These are phyloP conservation scores for Aphrocallistes beatrix DNA, from an alignment of 37 sponge, comb jelly and placozoan genomes.

Conservation along the genomic window DNA sequence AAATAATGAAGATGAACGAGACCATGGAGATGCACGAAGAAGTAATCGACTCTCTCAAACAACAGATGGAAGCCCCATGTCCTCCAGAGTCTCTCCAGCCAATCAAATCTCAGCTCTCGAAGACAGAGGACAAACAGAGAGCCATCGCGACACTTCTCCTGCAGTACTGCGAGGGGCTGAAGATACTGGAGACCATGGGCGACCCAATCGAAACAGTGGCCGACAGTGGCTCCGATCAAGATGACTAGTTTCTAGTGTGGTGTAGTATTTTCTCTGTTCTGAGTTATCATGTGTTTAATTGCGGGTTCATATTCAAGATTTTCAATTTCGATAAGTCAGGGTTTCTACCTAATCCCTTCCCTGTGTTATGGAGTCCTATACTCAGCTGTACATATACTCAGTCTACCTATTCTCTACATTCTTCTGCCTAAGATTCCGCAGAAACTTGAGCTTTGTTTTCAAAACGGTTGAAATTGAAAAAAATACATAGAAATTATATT, in stretches of 20 bases:
- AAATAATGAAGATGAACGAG: not conserved
- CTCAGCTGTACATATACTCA: too few species aligned
- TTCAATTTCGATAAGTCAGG: too few species aligned
- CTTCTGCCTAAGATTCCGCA: too few species aligned
- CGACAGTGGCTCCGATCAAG: not conserved
- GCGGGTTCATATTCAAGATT: too few species aligned
- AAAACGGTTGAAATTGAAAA: too few species aligned
- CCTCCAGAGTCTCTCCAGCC: not conserved
- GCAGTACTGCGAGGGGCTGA: not conserved
- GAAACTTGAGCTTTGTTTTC: too few species aligned
- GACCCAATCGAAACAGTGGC: too few species aligned
- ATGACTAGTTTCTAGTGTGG: not conserved
- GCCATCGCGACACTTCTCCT: not conserved
- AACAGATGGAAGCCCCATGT: not conserved
- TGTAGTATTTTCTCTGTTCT: not conserved
- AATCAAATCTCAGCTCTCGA: not conserved
- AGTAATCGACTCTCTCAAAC: not conserved
- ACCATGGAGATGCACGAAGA: not conserved
- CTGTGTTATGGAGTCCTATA: too few species aligned
- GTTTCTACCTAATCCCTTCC: too few species aligned
- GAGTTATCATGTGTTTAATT: not conserved
- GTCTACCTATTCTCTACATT: too few species aligned
- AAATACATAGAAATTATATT: too few species aligned
- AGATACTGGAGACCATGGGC: not conserved
- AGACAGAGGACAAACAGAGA: not conserved